Percentiles rank a stretch among this genome's conserved stretches.
These are phyloP conservation scores for Acrocyrtus sp. DNA, from an alignment of 2,888 invertebrate species.

Conservation along the genomic window DNA sequence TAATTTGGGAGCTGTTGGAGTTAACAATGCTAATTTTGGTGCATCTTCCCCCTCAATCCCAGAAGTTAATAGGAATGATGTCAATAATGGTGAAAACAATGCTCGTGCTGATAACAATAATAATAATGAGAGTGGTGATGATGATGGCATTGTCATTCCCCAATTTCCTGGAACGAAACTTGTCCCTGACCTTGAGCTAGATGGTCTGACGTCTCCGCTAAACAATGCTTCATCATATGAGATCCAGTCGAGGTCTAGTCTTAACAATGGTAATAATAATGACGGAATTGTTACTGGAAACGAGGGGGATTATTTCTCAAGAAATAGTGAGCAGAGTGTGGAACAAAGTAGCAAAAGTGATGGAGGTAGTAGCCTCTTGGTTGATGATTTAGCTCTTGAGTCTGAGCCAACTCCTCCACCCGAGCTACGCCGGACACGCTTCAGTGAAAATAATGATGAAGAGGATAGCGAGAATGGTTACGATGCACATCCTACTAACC, in stretches of 20 bases:
- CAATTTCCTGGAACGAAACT: too few species aligned
- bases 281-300: constrained; percentile 35
- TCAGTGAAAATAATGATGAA: constrained; percentile 26
- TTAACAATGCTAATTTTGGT: constrained; percentile 1
- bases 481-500: constrained; percentile 26
- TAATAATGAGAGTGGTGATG: too few species aligned
- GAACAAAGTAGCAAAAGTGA: too few species aligned
- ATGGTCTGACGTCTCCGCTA: too few species aligned
- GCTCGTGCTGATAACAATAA: too few species aligned
- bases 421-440: constrained; percentile 29
- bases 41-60: constrained; percentile 10
- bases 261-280: constrained; percentile 7
- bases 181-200: too few species aligned
- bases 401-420: constrained; percentile 14
- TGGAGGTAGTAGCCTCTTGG: not conserved
- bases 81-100: constrained; percentile 10
- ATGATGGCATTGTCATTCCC: too few species aligned
- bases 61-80: constrained; percentile 2
- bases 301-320: constrained; percentile 27
- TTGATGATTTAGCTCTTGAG: constrained; percentile 18
- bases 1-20: not conserved
- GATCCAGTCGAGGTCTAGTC: not conserved
- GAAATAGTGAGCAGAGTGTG: constrained; percentile 15
- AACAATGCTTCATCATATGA: too few species aligned
- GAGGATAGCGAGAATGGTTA: constrained; percentile 13